phyloP scores from a whole-genome alignment of 2,113 vertebrate genomes.

The Hemiscyllium ocellatum region DNA sequence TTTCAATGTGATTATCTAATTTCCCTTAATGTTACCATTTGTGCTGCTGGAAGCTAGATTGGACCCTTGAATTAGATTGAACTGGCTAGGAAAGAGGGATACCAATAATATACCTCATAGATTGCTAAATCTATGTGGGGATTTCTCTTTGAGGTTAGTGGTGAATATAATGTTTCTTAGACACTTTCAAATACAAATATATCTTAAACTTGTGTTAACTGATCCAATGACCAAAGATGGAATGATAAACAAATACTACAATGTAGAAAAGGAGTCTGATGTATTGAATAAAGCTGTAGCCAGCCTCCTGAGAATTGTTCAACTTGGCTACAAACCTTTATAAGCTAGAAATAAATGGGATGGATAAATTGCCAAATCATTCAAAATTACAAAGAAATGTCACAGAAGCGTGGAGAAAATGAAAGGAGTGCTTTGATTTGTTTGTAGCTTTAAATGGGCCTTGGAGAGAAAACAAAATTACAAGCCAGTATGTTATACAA shows the following conservation, averaged over 20 bases:
- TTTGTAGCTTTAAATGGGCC: not conserved
- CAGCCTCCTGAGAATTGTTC: not conserved
- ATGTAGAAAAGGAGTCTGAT: not conserved
- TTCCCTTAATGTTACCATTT: no score
- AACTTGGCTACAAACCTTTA: not conserved
- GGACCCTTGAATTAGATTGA: no score
- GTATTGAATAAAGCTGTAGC: not conserved
- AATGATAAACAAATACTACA: not conserved
- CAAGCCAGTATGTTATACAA: not conserved
- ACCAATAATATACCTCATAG: not conserved
- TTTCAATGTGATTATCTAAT: no score
- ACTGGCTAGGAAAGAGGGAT: not conserved
- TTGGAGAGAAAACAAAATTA: not conserved
- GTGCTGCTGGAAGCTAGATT: no score
- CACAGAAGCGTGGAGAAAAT: not conserved
- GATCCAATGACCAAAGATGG: not conserved
- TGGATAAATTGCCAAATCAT: not conserved
- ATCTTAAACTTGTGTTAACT: not conserved
- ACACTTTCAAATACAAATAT: no score
- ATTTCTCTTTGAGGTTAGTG: not conserved
- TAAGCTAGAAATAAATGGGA: not conserved
- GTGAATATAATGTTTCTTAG: not conserved
- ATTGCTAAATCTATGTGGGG: not conserved
- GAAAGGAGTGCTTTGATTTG: not conserved
- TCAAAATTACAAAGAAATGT: not conserved